Evolutionary conservation across 64 coral and sea anemone species (phyloP).

Genomic region (Stichodactyla helianthus): DNA sequence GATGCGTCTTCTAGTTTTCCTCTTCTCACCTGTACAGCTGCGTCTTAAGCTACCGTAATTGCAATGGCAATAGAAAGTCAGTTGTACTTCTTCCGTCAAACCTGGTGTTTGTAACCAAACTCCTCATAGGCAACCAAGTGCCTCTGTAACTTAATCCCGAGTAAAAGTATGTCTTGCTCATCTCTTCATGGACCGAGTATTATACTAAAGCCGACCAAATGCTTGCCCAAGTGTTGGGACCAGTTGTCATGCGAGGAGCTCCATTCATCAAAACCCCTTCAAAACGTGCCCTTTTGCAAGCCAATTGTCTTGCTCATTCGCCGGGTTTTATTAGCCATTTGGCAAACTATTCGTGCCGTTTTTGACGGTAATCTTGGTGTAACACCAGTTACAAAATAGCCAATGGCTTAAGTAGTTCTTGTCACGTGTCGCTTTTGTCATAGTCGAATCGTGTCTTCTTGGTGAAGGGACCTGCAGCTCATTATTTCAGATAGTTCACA

Average conservation of each 20-base stretch:
- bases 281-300: conserved; percentile 8
- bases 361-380: background rate
- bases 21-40: background rate
- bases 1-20: background rate
- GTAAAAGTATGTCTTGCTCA: background rate
- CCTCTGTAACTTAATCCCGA: background rate
- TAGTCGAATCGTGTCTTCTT: background rate
- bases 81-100: background rate
- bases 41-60: background rate
- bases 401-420: background rate
- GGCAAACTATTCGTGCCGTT: background rate
- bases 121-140: conserved; percentile 1
- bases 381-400: conserved; percentile 7
- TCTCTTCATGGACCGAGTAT: background rate
- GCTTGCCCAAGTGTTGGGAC: background rate
- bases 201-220: conserved; percentile 3
- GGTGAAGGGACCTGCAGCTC: background rate
- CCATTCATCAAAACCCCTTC: background rate
- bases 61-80: background rate
- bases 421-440: conserved; percentile 2
- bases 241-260: background rate
- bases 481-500: background rate
- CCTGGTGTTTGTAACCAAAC: background rate
- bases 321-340: background rate
- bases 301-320: background rate